Evolutionary conservation across 2,888 invertebrate genomes (phyloP).

Genomic region (Ptychoptera contaminata): DNA sequence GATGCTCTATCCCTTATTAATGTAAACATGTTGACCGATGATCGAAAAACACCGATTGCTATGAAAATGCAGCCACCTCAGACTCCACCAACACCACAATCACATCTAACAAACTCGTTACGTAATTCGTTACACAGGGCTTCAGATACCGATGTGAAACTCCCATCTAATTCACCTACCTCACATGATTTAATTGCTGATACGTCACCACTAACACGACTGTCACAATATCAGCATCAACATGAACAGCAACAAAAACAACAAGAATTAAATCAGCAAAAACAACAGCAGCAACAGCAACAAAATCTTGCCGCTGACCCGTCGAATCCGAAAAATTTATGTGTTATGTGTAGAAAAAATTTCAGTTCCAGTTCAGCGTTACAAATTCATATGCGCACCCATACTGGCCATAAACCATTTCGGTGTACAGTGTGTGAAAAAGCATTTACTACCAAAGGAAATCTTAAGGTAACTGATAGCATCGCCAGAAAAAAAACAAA

Average conservation of each 20-base stretch:
- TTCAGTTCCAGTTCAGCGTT: conserved; percentile 96
- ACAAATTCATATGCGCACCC: conserved; percentile 98
- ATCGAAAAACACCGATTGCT: too few species aligned
- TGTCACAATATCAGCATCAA: too few species aligned
- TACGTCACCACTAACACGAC: too few species aligned
- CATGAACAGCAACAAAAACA: too few species aligned
- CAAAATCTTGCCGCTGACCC: too few species aligned
- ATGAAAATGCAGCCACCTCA: too few species aligned
- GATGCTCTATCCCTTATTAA: too few species aligned
- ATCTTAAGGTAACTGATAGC: conserved; percentile 63
- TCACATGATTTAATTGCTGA: too few species aligned
- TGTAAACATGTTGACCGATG: too few species aligned
- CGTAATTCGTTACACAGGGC: not conserved
- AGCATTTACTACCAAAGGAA: conserved; percentile 96
- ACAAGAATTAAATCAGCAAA: not conserved
- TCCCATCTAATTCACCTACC: not conserved
- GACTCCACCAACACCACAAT: not conserved
- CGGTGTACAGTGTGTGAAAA: conserved; percentile 89
- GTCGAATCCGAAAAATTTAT: conserved; percentile 63
- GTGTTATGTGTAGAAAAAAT: conserved; percentile 95
- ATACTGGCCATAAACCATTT: conserved; percentile 96
- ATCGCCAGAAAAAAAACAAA: too few species aligned
- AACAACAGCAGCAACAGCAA: too few species aligned
- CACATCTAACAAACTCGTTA: not conserved
- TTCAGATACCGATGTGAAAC: not conserved